Evolutionary conservation across 2,113 vertebrate species (phyloP).

Genomic region (Nycticebus coucang): DNA sequence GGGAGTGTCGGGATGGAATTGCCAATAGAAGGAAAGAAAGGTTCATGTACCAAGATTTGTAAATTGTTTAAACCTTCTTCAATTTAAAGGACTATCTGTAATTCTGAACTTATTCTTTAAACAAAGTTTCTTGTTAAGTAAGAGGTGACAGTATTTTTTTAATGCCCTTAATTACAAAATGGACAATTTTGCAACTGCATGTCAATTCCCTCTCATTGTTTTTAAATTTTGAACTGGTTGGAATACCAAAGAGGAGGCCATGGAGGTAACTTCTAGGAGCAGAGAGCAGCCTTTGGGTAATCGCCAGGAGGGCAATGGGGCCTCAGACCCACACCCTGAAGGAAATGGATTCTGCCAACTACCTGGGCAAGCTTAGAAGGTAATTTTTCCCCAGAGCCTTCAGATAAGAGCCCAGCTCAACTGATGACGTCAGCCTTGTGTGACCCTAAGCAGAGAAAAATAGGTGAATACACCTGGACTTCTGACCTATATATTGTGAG

Average conservation of each 20-base stretch:
- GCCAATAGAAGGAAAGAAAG: not conserved
- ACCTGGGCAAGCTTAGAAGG: not conserved
- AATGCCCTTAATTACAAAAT: not conserved
- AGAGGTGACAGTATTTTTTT: not conserved
- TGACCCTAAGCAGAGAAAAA: constrained; percentile 42
- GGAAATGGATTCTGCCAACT: constrained; percentile 30
- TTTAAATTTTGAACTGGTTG: not conserved
- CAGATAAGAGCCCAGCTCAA: constrained; percentile 40
- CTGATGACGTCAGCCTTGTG: constrained; percentile 33
- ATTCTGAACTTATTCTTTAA: not conserved
- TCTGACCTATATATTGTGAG: constrained; percentile 46
- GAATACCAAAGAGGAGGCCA: not conserved
- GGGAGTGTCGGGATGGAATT: not conserved
- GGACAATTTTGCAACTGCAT: not conserved
- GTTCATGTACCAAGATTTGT: not conserved
- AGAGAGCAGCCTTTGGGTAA: not conserved
- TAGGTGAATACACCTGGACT: constrained; percentile 31
- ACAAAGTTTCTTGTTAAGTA: constrained; percentile 14
- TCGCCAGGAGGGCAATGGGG: not conserved
- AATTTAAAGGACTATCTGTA: not conserved
- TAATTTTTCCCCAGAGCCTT: not conserved
- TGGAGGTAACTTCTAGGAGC: not conserved
- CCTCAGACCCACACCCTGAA: not conserved
- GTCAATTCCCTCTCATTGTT: not conserved
- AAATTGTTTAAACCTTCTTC: not conserved